Base-by-base conservation (phyloP, 1,140 invertebrate genomes). In the Cheumatopsyche charites region DNA sequence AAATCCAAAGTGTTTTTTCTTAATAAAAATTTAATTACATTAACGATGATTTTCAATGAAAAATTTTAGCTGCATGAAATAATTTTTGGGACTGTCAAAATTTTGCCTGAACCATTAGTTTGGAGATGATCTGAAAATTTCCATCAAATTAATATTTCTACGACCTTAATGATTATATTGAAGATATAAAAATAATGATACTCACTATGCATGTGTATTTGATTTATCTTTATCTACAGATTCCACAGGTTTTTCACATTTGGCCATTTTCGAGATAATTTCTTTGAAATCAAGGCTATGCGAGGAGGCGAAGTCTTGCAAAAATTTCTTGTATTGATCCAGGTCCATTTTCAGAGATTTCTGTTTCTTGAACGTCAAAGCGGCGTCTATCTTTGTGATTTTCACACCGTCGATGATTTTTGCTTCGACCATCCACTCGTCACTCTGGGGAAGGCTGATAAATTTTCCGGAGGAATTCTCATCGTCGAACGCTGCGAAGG, bases 401-500 rank as follows among this genome's bases (percentile, higher is more conserved):
- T 15, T 63, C 9, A 6, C 12, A 1, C 21, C n/a, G 19, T 63
- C 29, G 15, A 63, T 17, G 1, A 63, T 42, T 15, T 17, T 41
- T 4, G 62, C 36, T 23, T 42, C 29, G n/a, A 21, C 42, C 36
- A 63, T 17, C 62, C 62, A 63, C 15, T 63, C 29, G 36, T 63
- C 29, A 41, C 36, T 63, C 15, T 63, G 62, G 7, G 41, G 21
- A 17, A 63, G 19, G 4, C n/a, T 63, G 29, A 63, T 63, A 1
- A 29, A 19, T 6, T 7, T 58, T 23, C 55, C 23, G 21, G 17
- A 12, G 13, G 62, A 63, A 9, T 15, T 41, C 4, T 11, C 9
- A 25, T 43, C 13, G 11, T 29, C 36, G 13, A 19, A 43, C 13
- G 15, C 1, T 4, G 26, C 26, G 17, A 63, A 63, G 11, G 36